Percentiles rank a stretch among this genome's conserved stretches.
These are phyloP conservation scores for Lordiphosa mommai DNA, from an alignment of 1,140 invertebrate species.

Conservation along the genomic window DNA sequence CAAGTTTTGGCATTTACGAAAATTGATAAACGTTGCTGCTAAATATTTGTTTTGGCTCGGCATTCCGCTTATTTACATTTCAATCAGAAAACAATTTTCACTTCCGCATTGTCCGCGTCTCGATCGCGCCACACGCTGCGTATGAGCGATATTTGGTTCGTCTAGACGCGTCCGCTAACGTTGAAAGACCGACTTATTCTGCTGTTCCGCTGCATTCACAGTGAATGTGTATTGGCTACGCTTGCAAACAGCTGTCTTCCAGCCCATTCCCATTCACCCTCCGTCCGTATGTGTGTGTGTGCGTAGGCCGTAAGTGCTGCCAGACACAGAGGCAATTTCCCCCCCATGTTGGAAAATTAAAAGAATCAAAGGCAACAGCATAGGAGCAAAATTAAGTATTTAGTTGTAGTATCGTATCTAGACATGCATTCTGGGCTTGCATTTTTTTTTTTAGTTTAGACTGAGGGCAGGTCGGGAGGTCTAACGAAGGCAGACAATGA, in stretches of 20 bases:
- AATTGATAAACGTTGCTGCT: slow-evolving; percentile 40
- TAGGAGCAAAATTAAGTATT: slow-evolving; percentile 72
- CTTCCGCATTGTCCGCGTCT: slow-evolving; percentile 22
- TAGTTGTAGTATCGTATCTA: slow-evolving; percentile 68
- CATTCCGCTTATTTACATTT: slow-evolving; percentile 61
- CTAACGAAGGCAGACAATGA: slow-evolving; percentile 4
- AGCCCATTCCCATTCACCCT: slow-evolving; percentile 14
- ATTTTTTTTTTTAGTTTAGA: slow-evolving; percentile 33
- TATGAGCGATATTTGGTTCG: slow-evolving; percentile 49
- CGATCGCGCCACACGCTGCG: slow-evolving; percentile 60
- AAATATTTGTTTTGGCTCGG: slow-evolving; percentile 60
- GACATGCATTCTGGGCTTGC: slow-evolving; percentile 61
- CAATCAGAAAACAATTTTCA: slow-evolving; percentile 63
- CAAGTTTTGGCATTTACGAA: slow-evolving; percentile 14
- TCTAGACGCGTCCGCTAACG: slow-evolving; percentile 47
- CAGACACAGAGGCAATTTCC: slow-evolving; percentile 39
- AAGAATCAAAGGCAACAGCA: slow-evolving; percentile 74
- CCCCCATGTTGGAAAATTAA: slow-evolving; percentile 61
- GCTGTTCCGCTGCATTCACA: slow-evolving; percentile 36
- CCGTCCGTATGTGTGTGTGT: slow-evolving; percentile 23
- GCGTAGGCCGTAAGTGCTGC: slow-evolving; percentile 67
- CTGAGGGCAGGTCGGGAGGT: not conserved
- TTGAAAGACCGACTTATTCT: slow-evolving; percentile 71
- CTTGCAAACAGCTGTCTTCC: slow-evolving; percentile 70
- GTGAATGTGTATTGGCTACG: slow-evolving; percentile 25